phyloP scores from a whole-genome alignment of 2,888 invertebrate genomes.

The Malacosoma neustria region DNA sequence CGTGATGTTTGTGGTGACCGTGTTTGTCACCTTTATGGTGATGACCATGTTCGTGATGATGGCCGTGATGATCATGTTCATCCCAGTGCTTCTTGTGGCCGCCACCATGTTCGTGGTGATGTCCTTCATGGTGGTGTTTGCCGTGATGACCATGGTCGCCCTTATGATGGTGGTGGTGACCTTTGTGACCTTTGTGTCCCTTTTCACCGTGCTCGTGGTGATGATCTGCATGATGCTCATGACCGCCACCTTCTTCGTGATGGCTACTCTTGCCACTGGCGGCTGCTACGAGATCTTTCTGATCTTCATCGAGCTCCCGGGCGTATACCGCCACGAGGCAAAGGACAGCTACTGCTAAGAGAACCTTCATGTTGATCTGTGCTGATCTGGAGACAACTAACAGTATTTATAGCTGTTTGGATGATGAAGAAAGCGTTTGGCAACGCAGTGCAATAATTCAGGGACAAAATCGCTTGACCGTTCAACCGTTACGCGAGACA shows the following conservation, averaged over 20 bases:
- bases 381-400: constrained; percentile 22
- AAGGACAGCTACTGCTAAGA: constrained; percentile 45
- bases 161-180: constrained; percentile 64
- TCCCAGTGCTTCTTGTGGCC: constrained; percentile 62
- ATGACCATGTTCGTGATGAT: constrained; percentile 61
- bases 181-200: constrained; percentile 62
- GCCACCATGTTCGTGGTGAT: constrained; percentile 59
- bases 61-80: constrained; percentile 55
- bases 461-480: constrained; percentile 43
- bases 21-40: constrained; percentile 65
- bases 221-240: constrained; percentile 58
- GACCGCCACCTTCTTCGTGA: constrained; percentile 57
- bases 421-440: constrained; percentile 57
- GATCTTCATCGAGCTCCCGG: constrained; percentile 48
- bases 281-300: constrained; percentile 56
- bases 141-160: constrained; percentile 60
- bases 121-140: constrained; percentile 56
- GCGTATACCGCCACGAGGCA: constrained; percentile 58
- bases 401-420: constrained; percentile 55
- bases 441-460: constrained; percentile 47
- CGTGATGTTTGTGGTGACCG: constrained; percentile 59
- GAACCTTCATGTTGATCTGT: constrained; percentile 58
- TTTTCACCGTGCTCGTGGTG: constrained; percentile 60
- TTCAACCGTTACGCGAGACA: constrained; percentile 45
- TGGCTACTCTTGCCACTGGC: constrained; percentile 49